Base-by-base conservation (phyloP, 2,113 vertebrate species). In the Nematolebias whitei region DNA sequence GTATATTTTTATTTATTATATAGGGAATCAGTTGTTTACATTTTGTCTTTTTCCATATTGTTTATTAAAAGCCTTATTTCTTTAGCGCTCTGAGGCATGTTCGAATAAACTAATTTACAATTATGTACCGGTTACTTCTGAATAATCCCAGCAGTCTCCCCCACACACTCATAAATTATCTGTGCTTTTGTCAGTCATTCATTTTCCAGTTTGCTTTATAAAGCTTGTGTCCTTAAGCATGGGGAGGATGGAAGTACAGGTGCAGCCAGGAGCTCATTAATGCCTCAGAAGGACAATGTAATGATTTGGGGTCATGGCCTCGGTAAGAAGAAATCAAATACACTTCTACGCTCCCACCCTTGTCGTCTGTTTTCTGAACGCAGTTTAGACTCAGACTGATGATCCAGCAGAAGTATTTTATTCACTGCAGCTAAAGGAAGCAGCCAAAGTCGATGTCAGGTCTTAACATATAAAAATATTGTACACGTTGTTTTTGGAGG, bases 221-320 rank as follows among this genome's bases (percentile, higher is more conserved):
- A 77, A 11, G 38, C 68, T 49, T 72, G 68, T 62, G 48, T 74
- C 77, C 0, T 1, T 54, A 12, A 71, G 69, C 58, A 29, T 23
- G 16, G 26, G 32, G 63, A 18, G 51, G 62, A 74, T 49, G 64
- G 71, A 77, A 63, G 44, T 20, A 50, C n/a, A 29, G 65, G 51
- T 55, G 58, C 35, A 38, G 58, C 73, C 68, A 38, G 43, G 35
- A 74, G 57, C 69, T 83, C 53, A 77, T 79, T 83, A 83, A 52
- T 32, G 0, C 11, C 53, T 32, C 48, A 58, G 56, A 66, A 57
- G 47, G 56, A 75, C 67, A 69, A 68, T 22, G 14, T 41, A 58
- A 54, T 58, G 4, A 20, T 56, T 51, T 51, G 58, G 53, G 61
- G 63, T 71, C 49, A 67, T 18, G 20, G 50, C 69, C 75, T 66